phyloP scores from a whole-genome alignment of 2,113 vertebrate genomes.

The Cyanistes caeruleus region DNA sequence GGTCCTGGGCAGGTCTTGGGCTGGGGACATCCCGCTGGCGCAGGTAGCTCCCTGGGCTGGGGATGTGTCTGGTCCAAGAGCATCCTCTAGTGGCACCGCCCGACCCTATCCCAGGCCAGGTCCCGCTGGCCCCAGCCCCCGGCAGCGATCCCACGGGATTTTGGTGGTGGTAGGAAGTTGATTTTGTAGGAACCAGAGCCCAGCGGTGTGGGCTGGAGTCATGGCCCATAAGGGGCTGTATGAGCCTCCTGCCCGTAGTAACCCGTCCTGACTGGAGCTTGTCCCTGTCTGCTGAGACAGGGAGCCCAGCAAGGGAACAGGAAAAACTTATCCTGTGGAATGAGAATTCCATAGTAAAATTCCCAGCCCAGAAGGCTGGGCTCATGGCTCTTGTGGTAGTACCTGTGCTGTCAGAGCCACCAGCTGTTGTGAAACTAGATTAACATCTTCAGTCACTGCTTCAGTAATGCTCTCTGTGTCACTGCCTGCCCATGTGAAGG shows the following conservation, averaged over 20 bases:
- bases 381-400: neutral
- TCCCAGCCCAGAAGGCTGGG: neutral
- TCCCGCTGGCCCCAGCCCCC: neutral
- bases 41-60: neutral
- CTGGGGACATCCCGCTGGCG: neutral
- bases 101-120: neutral
- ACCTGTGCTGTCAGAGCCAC: neutral
- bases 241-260: neutral
- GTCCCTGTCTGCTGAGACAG: neutral
- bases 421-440: neutral
- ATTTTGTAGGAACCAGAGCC: neutral
- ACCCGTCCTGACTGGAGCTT: rapidly evolving
- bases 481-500: neutral
- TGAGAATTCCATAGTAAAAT: neutral
- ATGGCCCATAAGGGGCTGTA: no score
- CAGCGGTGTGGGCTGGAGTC: neutral
- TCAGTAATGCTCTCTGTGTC: neutral
- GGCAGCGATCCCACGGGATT: neutral
- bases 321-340: neutral
- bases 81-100: constrained; percentile 63
- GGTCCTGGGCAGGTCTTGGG: neutral
- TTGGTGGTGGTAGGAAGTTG: neutral
- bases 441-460: neutral
- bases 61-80: constrained; percentile 41
- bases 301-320: neutral